A percentile compares a stretch with the other conserved stretches of the same genome.
Evolutionary conservation across 2,888 invertebrate genomes (phyloP).

Genomic region (Brenthis ino): DNA sequence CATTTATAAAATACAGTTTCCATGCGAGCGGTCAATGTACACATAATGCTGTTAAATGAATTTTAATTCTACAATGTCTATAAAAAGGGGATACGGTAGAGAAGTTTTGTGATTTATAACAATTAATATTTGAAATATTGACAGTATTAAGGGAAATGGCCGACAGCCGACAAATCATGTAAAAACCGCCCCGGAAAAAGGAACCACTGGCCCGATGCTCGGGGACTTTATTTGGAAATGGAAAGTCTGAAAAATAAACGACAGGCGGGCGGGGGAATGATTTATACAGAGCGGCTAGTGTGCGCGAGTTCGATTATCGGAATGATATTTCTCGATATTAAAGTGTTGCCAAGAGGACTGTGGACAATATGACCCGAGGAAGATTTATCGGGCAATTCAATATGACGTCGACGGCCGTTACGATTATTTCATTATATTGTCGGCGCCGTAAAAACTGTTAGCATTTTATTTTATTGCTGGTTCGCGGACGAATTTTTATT

Average conservation of each 20-base stretch:
- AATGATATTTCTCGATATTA: slow-evolving; percentile 82
- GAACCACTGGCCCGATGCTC: slow-evolving; percentile 78
- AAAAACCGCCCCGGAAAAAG: slow-evolving; percentile 81
- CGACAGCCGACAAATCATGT: slow-evolving; percentile 81
- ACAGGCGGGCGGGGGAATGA: slow-evolving; percentile 72
- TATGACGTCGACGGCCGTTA: slow-evolving; percentile 77
- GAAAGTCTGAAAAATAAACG: slow-evolving; percentile 82
- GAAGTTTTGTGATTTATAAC: slow-evolving; percentile 80
- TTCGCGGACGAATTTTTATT: slow-evolving; percentile 73
- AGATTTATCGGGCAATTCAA: slow-evolving; percentile 80
- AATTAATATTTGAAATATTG: slow-evolving; percentile 83
- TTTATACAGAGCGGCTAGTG: slow-evolving; percentile 75
- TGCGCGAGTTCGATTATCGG: slow-evolving; percentile 74
- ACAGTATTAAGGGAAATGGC: slow-evolving; percentile 80
- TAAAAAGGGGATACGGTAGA: slow-evolving; percentile 58
- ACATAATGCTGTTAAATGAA: slow-evolving; percentile 65
- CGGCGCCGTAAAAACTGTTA: slow-evolving; percentile 81
- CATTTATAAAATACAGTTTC: slow-evolving; percentile 45
- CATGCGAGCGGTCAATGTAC: slow-evolving; percentile 40
- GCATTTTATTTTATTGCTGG: slow-evolving; percentile 79
- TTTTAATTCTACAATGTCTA: slow-evolving; percentile 66
- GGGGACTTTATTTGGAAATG: slow-evolving; percentile 82
- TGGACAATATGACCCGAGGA: slow-evolving; percentile 82
- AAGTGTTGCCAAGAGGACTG: slow-evolving; percentile 80
- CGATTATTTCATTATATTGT: slow-evolving; percentile 82